Base-by-base conservation (phyloP, 2,888 invertebrate genomes). In the Dexiosoma caninum region DNA sequence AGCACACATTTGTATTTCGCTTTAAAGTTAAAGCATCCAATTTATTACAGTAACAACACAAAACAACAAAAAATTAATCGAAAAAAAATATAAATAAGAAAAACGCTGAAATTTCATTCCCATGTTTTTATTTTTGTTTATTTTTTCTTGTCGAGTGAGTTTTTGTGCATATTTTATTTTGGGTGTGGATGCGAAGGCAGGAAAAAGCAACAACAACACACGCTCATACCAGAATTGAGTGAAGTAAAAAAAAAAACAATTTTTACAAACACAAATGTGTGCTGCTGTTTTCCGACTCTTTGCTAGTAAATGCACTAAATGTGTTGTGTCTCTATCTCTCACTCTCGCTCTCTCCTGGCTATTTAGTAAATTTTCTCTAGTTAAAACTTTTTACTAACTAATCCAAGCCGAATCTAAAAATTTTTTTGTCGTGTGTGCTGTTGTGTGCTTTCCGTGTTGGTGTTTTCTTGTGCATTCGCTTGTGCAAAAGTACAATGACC, bases 401-500 rank as follows among this genome's bases (percentile, higher is more conserved):
- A 79, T 79, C 79, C 66, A 70, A 66, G 53, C 64, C 57, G 70
- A 75, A 75, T 75, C 66, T 75, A 75, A 79, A 75, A 64, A 64
- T 70, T 27, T 27, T 14, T 37, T 70, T 69, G 40, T 59, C 10
- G 51, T 51, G 32, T 66, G 21, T 10, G 21, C 14, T 51, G 59
- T 37, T 40, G 46, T 69, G 60, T 21, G 42, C 42, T 46, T 57
- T 57, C 46, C 23, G 21, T 46, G 30, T 51, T 21, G 10, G 32
- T 69, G 44, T 53, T 14, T 14, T 78, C 37, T 74, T 60, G 37
- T 72, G 67, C 72, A 71, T 78, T 72, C 37, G 79, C 27, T 75
- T 69, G 69, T 81, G 81, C 78, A 81, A 81, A 81, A 81, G 81
- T 81, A 78, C 81, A 81, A 78, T 81, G 81, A 81, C 81, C 81